Base-by-base conservation (phyloP, 2,113 vertebrate species). In the Dendrocopos noguchii region DNA sequence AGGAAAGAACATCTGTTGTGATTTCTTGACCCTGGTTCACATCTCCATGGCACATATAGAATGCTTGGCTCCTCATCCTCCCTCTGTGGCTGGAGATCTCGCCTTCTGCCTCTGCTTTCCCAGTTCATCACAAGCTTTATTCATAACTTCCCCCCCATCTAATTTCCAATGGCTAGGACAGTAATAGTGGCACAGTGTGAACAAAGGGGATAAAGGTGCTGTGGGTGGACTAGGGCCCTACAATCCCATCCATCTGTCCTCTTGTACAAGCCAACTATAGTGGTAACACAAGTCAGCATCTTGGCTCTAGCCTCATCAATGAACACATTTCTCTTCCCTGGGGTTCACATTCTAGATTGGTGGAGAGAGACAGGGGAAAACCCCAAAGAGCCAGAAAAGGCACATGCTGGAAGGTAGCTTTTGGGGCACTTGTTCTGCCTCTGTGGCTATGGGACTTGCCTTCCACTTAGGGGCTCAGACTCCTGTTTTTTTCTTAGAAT, bases 391-490 rank as follows among this genome's bases (percentile, higher is more conserved):
- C 39, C 39, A 39, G 39, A 79, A 67, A 83, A 79, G 15, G 21
- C 20, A 42, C 3, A 16, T 9, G 7, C 15, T 29, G 33, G 55
- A 88, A 66, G 57, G 33, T 44, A 55, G 46, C 20, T 18, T 88
- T 60, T 44, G 34, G 57, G 13, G 52, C 65, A 71, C 15, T 21
- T 4, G 1, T 28, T 17, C 4, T 1, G 2, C 44, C 5, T 68
- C 56, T 46, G 12, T 21, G 34, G 15, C 34, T 44, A 8, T 0
- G 0, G 31, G 52, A 5, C n/a, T 56, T 39, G 9, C n/a, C 29
- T 76, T 1, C 0, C 1, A 17, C 18, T 7, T 0, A 0, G 27
- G 4, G 5, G 19, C 21, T 88, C 15, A 33, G 31, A 2, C 19
- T 16, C 13, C 46, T 14, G 25, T 0, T 5, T 77, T 33, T 80